Conservation (phyloP, 2,888 invertebrate species). For the Carabus problematicus region DNA sequence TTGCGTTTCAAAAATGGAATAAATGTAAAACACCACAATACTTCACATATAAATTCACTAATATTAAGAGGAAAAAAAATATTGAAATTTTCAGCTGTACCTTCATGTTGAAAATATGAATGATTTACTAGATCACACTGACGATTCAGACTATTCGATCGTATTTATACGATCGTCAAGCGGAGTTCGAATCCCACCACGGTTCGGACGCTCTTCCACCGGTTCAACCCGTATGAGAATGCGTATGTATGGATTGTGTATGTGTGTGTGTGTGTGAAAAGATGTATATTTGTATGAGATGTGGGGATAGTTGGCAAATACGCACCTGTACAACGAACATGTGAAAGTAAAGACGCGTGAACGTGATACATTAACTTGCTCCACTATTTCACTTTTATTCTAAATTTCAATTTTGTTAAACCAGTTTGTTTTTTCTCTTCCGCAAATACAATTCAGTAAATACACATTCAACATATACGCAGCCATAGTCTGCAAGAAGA, state of each 20-base stretch:
- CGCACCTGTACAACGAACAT: constrained; percentile 22
- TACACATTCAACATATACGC: too few relatives aligned
- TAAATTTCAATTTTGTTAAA: constrained; percentile 13
- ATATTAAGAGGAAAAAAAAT: too few relatives aligned
- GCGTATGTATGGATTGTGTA: constrained; percentile 13
- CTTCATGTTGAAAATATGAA: constrained; percentile 26
- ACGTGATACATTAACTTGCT: constrained; percentile 25
- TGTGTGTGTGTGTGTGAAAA: constrained; percentile 9
- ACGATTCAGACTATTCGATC: constrained; percentile 12
- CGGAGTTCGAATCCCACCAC: constrained; percentile 28
- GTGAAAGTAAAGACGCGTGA: constrained; percentile 32
- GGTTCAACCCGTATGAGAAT: constrained; percentile 12
- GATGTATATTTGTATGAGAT: constrained; percentile 8
- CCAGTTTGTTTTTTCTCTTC: constrained; percentile 2
- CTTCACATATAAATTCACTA: too few relatives aligned
- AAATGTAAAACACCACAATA: too few relatives aligned
- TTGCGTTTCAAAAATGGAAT: too few relatives aligned
- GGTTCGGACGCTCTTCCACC: constrained; percentile 6
- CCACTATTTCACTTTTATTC: constrained; percentile 26
- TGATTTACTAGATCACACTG: constrained; percentile 27
- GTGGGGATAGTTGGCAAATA: constrained; percentile 18
- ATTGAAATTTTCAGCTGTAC: neutral
- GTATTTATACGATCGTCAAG: constrained; percentile 24
- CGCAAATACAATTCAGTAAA: neutral
- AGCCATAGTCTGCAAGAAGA: too few relatives aligned